Base-by-base conservation (phyloP, 2,113 vertebrate species). In the Vidua chalybeata region DNA sequence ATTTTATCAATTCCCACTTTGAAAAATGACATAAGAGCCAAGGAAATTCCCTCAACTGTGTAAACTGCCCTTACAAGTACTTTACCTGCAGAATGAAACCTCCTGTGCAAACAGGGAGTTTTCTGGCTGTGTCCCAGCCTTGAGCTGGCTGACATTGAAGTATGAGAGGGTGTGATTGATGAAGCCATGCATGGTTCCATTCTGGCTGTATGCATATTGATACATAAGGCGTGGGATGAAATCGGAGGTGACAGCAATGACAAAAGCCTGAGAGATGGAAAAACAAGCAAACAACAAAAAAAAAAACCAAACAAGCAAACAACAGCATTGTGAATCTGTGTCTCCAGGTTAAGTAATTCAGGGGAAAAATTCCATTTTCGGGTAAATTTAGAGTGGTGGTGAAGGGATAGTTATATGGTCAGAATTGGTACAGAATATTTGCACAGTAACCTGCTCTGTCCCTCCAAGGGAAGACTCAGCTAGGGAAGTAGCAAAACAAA, bases 221-320 rank as follows among this genome's bases (percentile, higher is more conserved):
- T 99, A 99, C 94, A 99, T 98, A 67, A 99, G 98, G 66, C 99
- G 98, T 26, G 99, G 99, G 83, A 99, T 99, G 92, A 99, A 99
- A 97, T 99, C 99, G 0, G 99, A 99, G 13, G 99, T 99, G 97
- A 99, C 98, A 43, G 99, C 98, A 72, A 99, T 99, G 93, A 99
- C 99, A 95, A 99, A 99, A 45, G 99, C 99, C 99, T 99, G 93
- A 63, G 69, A 93, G 63, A 91, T 3, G 68, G 59, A 93, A 89
- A 48, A 84, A 13, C 1, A 22, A 71, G 30, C 11, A 35, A 26
- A 41, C 13, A 28, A 51, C 13, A 28, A 51, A 27, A 15, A 28
- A 28, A 13, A 12, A 45, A 82, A 93, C 33, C 5, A 27, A 92
- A 81, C 35, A 69, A 31, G 3, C 23, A 77, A 61, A 72, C 3